Percentiles rank a stretch among this genome's conserved stretches.
These are phyloP conservation scores for Globodera rostochiensis DNA, from an alignment of 1,140 invertebrate genomes.

Conservation along the genomic window DNA sequence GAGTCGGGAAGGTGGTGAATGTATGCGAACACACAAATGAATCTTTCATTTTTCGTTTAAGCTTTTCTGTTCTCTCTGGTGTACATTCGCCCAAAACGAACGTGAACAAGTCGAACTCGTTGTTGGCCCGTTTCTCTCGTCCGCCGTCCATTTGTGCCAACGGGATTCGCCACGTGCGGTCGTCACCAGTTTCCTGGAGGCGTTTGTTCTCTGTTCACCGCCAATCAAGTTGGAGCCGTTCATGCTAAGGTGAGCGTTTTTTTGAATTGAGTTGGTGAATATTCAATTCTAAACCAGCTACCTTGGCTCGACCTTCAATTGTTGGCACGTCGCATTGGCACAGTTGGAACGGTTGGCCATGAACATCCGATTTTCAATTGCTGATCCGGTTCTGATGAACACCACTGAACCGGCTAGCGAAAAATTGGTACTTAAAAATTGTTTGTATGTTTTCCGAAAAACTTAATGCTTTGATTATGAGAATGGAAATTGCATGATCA, in stretches of 20 bases:
- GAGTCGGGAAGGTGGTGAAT: too few species aligned
- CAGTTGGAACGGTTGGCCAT: conserved; percentile 28
- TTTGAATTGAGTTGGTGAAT: too few species aligned
- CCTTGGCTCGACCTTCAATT: conserved; percentile 37
- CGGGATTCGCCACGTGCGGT: conserved; percentile 22
- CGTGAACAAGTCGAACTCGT: conserved; percentile 24
- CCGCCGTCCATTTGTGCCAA: conserved; percentile 29
- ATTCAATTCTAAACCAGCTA: conserved; percentile 19
- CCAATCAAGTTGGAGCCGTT: conserved; percentile 37
- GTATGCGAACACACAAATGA: too few species aligned
- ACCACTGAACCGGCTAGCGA: conserved; percentile 31
- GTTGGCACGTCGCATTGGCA: conserved; percentile 36
- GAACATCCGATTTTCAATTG: conserved; percentile 16
- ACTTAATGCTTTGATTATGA: too few species aligned
- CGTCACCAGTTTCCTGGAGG: conserved; percentile 33
- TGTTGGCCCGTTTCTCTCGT: conserved; percentile 27
- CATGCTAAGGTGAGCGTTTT: conserved; percentile 29
- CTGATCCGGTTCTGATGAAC: conserved; percentile 28
- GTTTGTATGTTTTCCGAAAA: too few species aligned
- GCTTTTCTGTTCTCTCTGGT: conserved; percentile 38
- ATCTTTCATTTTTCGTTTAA: conserved; percentile 8
- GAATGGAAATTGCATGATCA: too few species aligned
- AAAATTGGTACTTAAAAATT: conserved; percentile 31
- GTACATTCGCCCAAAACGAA: conserved; percentile 23
- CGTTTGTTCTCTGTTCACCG: conserved; percentile 37